Base-by-base conservation (phyloP, 2,888 invertebrate species). In the Meganola albula region DNA sequence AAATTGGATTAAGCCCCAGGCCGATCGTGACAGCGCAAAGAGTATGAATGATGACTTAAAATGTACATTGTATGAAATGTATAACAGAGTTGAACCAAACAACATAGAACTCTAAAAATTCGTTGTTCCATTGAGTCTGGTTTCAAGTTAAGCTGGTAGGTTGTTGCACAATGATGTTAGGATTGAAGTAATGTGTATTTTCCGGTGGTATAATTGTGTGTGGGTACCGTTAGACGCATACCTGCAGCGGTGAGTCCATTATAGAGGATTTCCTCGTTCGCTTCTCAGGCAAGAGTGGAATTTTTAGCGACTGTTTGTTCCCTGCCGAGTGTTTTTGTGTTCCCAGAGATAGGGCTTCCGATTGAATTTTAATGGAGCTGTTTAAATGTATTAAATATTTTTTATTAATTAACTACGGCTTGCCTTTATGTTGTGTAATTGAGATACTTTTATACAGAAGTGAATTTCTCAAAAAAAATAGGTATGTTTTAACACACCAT, bases 11-110 rank as follows among this genome's bases (percentile, higher is more conserved):
- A 77, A 73, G 75, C 82, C 74, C 56, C 58, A 50, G 69, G 78
- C 73, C 59, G 69, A 65, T 78, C 84, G 83, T 83, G 83, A 80
- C 77, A 65, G 58, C 70, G 78, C 77, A 76, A 74, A 78, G 74
- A 72, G 72, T 76, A 78, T 79, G 79, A 82, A 74, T 71, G 80
- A 83, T 83, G 78, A 74, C 79, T 76, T 66, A 49, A 34, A 53
- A 42, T 53, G 44, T 41, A 55, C 44, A 61, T 44, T 37, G 42
- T 48, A 53, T 38, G 40, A 42, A 53, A 52, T 50, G 38, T 55
- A 51, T 61, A 61, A 53, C 58, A 55, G 52, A 27, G 24, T 31
- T 20, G 34, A n/a, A 36, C 71, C 68, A 64, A 37, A 32, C 47
- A 54, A 41, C 18, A 12, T 30, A 37, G 71, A 58, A 8, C 65